phyloP scores from a whole-genome alignment of 2,113 vertebrate species.

The Ictidomys tridecemlineatus region DNA sequence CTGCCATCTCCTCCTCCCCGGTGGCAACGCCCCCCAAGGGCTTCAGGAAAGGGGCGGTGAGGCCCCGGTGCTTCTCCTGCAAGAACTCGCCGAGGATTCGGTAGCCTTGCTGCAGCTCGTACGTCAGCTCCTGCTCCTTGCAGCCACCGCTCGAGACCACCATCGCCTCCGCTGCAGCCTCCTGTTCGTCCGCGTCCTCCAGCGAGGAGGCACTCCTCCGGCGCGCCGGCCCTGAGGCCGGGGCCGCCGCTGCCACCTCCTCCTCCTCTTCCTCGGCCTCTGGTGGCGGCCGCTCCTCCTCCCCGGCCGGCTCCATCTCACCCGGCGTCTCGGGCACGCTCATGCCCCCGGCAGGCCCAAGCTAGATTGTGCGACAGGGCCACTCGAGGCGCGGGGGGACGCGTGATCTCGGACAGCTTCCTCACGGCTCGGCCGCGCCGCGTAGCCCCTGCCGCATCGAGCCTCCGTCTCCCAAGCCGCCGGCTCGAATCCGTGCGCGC shows the following conservation, averaged over 20 bases:
- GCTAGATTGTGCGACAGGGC: not conserved
- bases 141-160: constrained; percentile 73
- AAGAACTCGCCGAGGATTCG: constrained; percentile 95
- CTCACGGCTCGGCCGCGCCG: constrained; percentile 50
- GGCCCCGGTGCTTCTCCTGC: constrained; percentile 93
- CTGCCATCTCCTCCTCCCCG: constrained; percentile 43
- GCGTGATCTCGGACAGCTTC: constrained; percentile 51
- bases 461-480: constrained; percentile 43
- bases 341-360: constrained; percentile 67
- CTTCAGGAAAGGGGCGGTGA: constrained; percentile 92
- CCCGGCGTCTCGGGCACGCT: constrained; percentile 73
- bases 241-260: constrained; percentile 10
- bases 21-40: constrained; percentile 81
- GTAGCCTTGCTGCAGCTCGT: constrained; percentile 95
- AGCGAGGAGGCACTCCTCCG: constrained; percentile 38
- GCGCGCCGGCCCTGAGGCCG: constrained; percentile 35
- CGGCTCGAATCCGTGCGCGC: not conserved
- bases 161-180: constrained; percentile 41
- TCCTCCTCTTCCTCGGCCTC: constrained; percentile 14
- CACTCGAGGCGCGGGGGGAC: constrained; percentile 54
- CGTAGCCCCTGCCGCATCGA: constrained; percentile 60
- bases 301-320: constrained; percentile 75
- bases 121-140: constrained; percentile 89
- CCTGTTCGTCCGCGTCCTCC: constrained; percentile 66
- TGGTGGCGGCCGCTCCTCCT: constrained; percentile 62